Percentiles rank a stretch among this genome's conserved stretches.
Conservation (phyloP, 1,140 invertebrate genomes). For the Steinernema feltiae region DNA sequence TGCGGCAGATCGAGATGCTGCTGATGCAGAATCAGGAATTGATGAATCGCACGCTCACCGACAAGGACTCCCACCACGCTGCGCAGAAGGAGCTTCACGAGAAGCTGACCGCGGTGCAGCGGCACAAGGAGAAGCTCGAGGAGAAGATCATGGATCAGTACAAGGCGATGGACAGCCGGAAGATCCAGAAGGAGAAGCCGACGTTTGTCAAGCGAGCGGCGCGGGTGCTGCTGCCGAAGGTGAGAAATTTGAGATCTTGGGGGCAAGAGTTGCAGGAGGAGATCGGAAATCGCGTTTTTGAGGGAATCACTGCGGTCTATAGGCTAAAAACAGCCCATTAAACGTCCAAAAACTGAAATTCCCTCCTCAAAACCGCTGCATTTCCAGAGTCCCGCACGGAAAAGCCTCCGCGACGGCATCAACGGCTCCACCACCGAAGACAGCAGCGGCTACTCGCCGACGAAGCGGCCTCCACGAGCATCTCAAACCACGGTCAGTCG, state of each 20-base stretch:
- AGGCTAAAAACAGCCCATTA: too few relatives aligned
- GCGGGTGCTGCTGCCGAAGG: constrained; percentile 45
- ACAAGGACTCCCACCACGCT: constrained; percentile 45
- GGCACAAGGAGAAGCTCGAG: constrained; percentile 92
- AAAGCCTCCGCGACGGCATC: constrained; percentile 9
- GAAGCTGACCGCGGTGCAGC: constrained; percentile 76
- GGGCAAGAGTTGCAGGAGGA: too few relatives aligned
- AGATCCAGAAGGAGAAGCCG: constrained; percentile 53
- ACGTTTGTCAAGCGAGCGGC: constrained; percentile 53
- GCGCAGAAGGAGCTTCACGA: constrained; percentile 64
- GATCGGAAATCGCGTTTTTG: too few relatives aligned
- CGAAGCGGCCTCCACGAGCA: constrained; percentile 16
- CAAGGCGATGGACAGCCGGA: constrained; percentile 58
- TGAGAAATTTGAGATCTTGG: constrained; percentile 23
- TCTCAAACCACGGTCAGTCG: constrained; percentile 21
- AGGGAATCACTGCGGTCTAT: too few relatives aligned
- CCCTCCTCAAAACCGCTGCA: neutral
- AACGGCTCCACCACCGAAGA: constrained; percentile 36
- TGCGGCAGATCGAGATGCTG: constrained; percentile 53
- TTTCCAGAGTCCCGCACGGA: constrained; percentile 21
- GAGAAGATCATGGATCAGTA: constrained; percentile 98
- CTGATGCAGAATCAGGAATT: constrained; percentile 52
- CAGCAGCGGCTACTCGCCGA: constrained; percentile 36
- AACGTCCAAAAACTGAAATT: too few relatives aligned
- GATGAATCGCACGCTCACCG: constrained; percentile 36